These are phyloP conservation scores for Dreissena rostriformis DNA, from an alignment of 1,140 invertebrate species.

Conservation along the genomic window DNA sequence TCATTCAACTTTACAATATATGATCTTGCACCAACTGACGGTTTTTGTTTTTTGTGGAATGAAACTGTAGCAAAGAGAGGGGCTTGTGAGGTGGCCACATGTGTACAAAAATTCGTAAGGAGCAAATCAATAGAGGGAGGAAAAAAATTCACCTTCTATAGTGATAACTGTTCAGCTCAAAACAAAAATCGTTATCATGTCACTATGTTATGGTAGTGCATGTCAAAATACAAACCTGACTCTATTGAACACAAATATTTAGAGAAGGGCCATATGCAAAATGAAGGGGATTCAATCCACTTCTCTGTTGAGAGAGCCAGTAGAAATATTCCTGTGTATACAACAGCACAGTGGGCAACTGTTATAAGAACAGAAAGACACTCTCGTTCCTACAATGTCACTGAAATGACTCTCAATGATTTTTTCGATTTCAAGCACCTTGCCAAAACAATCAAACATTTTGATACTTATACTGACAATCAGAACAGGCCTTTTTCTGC, in stretches of 20 bases:
- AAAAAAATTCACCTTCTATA: constrained; percentile 24
- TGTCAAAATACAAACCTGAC: neutral
- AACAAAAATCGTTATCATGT: constrained; percentile 24
- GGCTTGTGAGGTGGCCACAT: constrained; percentile 24
- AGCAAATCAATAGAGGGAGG: neutral
- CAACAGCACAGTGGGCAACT: constrained; percentile 20
- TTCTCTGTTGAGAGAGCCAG: constrained; percentile 8
- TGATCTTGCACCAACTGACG: neutral
- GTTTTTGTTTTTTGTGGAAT: constrained; percentile 22
- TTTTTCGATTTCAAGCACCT: constrained; percentile 19
- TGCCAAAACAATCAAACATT: constrained; percentile 1
- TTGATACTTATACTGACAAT: neutral
- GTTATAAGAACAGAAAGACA: constrained; percentile 12
- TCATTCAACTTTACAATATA: constrained; percentile 41
- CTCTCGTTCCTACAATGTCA: constrained; percentile 9
- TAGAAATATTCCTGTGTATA: constrained; percentile 7
- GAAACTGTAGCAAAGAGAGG: neutral
- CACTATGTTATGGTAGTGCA: constrained; percentile 24
- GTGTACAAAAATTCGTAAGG: neutral
- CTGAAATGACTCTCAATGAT: neutral
- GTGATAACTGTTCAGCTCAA: constrained; percentile 23
- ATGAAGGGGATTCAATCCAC: constrained; percentile 34
- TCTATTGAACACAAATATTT: constrained; percentile 34
- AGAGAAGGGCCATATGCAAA: constrained; percentile 38
- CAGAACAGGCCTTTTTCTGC: no score